A percentile compares a stretch with the other conserved stretches of the same genome.
phyloP scores from a whole-genome alignment of 1,140 invertebrate species.

The Drosophila willistoni region DNA sequence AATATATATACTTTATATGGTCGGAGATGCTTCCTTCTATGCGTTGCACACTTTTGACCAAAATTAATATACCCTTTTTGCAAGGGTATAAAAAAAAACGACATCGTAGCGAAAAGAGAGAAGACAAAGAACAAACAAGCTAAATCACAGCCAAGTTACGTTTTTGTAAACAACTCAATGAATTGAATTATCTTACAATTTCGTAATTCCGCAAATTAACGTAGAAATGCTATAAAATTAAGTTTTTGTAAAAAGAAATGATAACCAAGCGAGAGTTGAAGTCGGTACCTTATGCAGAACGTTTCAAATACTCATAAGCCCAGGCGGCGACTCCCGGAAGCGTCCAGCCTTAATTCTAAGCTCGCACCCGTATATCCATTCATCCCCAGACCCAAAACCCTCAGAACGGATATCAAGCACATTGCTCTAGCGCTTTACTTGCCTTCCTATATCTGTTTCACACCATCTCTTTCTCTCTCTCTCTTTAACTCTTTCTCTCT shows the following conservation, averaged over 20 bases:
- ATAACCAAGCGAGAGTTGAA: slow-evolving; percentile 69
- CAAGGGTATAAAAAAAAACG: too few relatives aligned
- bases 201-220: slow-evolving; percentile 28
- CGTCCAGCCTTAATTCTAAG: slow-evolving; percentile 69
- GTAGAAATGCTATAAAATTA: slow-evolving; percentile 60
- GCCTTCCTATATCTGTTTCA: slow-evolving; percentile 44
- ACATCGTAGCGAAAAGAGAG: slow-evolving; percentile 47
- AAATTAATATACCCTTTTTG: too few relatives aligned
- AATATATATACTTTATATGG: too few relatives aligned
- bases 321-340: slow-evolving; percentile 24
- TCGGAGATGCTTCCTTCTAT: too few relatives aligned
- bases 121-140: slow-evolving; percentile 25
- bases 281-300: slow-evolving; percentile 65
- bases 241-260: slow-evolving; percentile 59
- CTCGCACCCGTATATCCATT: slow-evolving; percentile 40
- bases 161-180: slow-evolving; percentile 46
- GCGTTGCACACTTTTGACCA: too few relatives aligned
- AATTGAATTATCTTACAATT: slow-evolving; percentile 50
- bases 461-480: neutral
- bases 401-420: slow-evolving; percentile 26
- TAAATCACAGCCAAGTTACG: slow-evolving; percentile 48
- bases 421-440: slow-evolving; percentile 28
- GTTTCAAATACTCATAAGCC: slow-evolving; percentile 72
- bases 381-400: neutral
- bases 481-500: too few relatives aligned